Base-by-base conservation (phyloP, 2,113 vertebrate species). In the Poeciliopsis turrubarensis region DNA sequence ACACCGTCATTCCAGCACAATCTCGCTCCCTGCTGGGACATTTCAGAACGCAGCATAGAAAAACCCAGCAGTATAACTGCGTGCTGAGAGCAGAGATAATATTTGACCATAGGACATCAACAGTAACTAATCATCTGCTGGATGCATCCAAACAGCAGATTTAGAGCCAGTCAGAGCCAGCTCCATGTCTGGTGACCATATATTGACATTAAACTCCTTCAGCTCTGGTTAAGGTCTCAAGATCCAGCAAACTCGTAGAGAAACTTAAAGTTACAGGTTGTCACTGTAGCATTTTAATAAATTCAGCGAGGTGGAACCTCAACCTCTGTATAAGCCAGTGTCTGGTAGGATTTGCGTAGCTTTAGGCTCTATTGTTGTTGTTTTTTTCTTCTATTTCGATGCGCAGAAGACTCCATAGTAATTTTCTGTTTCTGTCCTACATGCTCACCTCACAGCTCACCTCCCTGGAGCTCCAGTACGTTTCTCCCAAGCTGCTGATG, bases 401-500 rank as follows among this genome's bases (percentile, higher is more conserved):
- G 34, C 57, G 60, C 26, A 74, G 17, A 57, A 76, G 51, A 62
- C 72, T 82, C 34, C 72, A 74, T 77, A 76, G 62, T 37, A 72
- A 85, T 68, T 77, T 30, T 77, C 30, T 86, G 54, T 75, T 82
- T 32, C 67, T 78, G 9, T 71, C 4, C 54, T 47, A 19, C 66
- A 63, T 69, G 44, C 65, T 60, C 70, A 62, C 72, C 65, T 22
- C 72, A 3, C 91, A 99, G 98, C 96, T 99, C 80, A 99, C 98
- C 41, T 98, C 98, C 65, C 87, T 99, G 90, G 98, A 99, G 87
- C 95, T 99, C 0, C 98, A 99, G 68, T 99, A 99, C 0, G 98
- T 99, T 66, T 99, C 97, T 27, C 98, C 98, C 3, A 99, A 99
- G 88, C 95, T 99, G 39, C 89, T 99, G n/a, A 99, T 99, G 97